Percentiles rank a stretch among this genome's conserved stretches.
phyloP scores from a whole-genome alignment of 2,113 vertebrate genomes.

The Engystomops pustulosus region DNA sequence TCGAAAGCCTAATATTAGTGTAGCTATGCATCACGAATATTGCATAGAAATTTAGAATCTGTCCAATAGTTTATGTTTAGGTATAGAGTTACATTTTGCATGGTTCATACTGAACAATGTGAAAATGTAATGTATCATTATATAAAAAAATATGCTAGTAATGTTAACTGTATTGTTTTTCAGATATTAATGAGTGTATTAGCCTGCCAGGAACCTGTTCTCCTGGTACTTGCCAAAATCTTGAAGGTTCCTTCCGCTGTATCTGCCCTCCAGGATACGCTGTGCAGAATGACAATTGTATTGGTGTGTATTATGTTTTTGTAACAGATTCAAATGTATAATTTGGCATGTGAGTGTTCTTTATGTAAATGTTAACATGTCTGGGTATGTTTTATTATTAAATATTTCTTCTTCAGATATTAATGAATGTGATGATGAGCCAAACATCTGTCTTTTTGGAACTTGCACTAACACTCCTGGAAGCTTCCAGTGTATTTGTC shows the following conservation, averaged over 20 bases:
- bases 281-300: constrained; percentile 90
- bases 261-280: constrained; percentile 90
- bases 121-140: too few species aligned
- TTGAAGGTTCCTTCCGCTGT: constrained; percentile 92
- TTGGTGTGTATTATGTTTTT: constrained; percentile 76
- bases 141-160: too few species aligned
- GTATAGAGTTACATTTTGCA: too few species aligned
- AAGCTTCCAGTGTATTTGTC: constrained; percentile 91
- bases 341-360: not conserved
- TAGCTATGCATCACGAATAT: too few species aligned
- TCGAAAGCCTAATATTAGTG: too few species aligned
- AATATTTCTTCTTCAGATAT: constrained; percentile 77
- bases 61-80: too few species aligned
- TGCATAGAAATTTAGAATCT: too few species aligned
- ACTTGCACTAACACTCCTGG: constrained; percentile 89
- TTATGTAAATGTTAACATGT: not conserved
- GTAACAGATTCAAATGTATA: not conserved
- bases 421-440: constrained; percentile 87
- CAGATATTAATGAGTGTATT: constrained; percentile 91
- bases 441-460: constrained; percentile 89
- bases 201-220: constrained; percentile 85
- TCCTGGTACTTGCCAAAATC: constrained; percentile 92
- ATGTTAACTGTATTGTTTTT: not conserved
- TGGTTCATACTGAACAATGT: too few species aligned
- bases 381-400: not conserved